These are phyloP conservation scores for Arion vulgaris DNA, from an alignment of 1,140 invertebrate genomes.

Conservation along the genomic window DNA sequence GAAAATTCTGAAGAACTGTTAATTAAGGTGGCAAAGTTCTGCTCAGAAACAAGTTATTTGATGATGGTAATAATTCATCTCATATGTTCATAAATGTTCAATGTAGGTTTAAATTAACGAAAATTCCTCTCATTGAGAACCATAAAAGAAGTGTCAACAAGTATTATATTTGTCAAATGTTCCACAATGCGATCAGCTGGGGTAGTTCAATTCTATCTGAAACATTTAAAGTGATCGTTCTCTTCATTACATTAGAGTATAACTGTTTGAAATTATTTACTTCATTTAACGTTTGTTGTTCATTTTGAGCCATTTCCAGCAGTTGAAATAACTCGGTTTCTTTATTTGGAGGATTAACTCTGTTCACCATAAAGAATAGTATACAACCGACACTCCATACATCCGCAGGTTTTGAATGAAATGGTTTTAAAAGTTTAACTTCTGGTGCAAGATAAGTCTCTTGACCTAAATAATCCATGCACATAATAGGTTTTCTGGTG, in stretches of 20 bases:
- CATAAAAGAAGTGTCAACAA: too few species aligned
- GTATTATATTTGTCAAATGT: background rate
- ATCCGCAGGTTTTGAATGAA: constrained; percentile 47
- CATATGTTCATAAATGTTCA: too few species aligned
- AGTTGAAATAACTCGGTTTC: background rate
- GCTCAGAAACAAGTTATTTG: too few species aligned
- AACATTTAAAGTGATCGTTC: background rate
- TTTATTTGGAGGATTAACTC: background rate
- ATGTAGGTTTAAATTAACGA: too few species aligned
- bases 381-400: constrained; percentile 54
- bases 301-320: background rate
- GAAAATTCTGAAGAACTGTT: too few species aligned
- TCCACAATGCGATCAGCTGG: background rate
- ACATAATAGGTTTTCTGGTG: constrained; percentile 35
- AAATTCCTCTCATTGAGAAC: too few species aligned
- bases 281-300: background rate
- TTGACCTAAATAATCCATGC: constrained; percentile 53
- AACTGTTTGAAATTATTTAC: background rate
- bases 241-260: background rate
- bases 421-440: constrained; percentile 44
- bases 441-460: constrained; percentile 53
- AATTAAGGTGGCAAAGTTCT: too few species aligned
- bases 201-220: background rate
- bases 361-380: constrained; percentile 42
- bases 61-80: too few species aligned